Evolutionary conservation across 2,113 vertebrate genomes (phyloP).

Genomic region (Paradoxurus hermaphroditus): DNA sequence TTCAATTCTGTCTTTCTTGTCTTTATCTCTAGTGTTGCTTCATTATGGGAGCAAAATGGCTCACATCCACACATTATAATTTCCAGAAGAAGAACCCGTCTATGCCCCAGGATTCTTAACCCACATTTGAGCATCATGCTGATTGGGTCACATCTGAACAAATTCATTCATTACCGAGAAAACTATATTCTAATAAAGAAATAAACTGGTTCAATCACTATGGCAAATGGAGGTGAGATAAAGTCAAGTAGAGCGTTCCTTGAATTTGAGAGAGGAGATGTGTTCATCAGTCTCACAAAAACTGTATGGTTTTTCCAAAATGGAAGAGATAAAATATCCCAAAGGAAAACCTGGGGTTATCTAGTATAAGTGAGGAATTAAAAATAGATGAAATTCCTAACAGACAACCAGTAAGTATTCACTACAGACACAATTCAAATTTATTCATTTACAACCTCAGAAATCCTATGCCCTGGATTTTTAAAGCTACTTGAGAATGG

Average conservation of each 20-base stretch:
- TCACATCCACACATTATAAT: background rate
- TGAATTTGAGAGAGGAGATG: background rate
- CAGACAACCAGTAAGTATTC: background rate
- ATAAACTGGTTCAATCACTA: background rate
- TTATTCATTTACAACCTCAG: background rate
- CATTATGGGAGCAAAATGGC: background rate
- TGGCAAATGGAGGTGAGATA: background rate
- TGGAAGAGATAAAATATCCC: background rate
- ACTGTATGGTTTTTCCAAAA: background rate
- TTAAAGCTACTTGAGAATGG: background rate
- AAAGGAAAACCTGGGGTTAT: background rate
- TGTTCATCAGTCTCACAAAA: background rate
- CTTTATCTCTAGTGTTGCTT: background rate
- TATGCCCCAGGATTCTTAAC: background rate
- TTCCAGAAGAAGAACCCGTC: background rate
- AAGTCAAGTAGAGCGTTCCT: background rate
- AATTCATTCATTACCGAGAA: background rate
- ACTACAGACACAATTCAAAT: background rate
- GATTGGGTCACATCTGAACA: background rate
- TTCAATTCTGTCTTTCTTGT: background rate
- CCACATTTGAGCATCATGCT: background rate
- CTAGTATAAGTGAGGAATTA: background rate
- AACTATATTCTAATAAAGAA: background rate
- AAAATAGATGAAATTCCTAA: background rate
- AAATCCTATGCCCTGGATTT: background rate